phyloP scores from a whole-genome alignment of 2,888 invertebrate genomes.

The Idaea straminata region DNA sequence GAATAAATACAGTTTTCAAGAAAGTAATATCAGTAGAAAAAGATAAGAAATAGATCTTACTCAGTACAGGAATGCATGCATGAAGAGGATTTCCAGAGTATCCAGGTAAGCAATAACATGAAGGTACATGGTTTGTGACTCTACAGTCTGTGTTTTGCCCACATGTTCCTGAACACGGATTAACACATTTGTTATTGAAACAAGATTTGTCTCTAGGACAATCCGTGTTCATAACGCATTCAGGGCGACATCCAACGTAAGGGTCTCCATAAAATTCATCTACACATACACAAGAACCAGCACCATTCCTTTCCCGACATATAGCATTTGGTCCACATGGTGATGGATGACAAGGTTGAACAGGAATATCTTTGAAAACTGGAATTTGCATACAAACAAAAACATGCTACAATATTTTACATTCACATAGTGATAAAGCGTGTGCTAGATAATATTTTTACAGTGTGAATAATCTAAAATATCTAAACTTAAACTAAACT shows the following conservation, averaged over 20 bases:
- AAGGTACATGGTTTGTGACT: constrained; percentile 87
- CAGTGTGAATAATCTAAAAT: constrained; percentile 5
- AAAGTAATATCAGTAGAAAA: constrained; percentile 46
- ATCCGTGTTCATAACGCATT: constrained; percentile 89
- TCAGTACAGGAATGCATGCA: constrained; percentile 81
- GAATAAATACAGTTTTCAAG: constrained; percentile 37
- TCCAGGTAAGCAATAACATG: constrained; percentile 87
- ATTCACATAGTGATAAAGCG: constrained; percentile 28
- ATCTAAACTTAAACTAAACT: constrained; percentile 35
- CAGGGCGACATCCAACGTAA: constrained; percentile 88
- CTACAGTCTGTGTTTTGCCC: constrained; percentile 88
- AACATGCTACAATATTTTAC: constrained; percentile 34
- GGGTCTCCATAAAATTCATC: constrained; percentile 89
- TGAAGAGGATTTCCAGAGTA: constrained; percentile 86
- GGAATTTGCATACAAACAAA: constrained; percentile 44
- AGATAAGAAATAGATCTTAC: constrained; percentile 78
- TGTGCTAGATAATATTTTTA: constrained; percentile 12
- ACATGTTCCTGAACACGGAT: constrained; percentile 89
- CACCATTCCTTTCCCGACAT: constrained; percentile 87
- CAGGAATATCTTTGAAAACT: constrained; percentile 80
- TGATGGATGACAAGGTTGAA: constrained; percentile 87
- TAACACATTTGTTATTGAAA: constrained; percentile 87
- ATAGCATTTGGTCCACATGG: constrained; percentile 90
- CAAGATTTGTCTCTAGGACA: constrained; percentile 86
- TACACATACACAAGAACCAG: constrained; percentile 88